These are phyloP conservation scores for Lamprologus sp. DNA, from an alignment of 2,113 vertebrate genomes.

Conservation along the genomic window DNA sequence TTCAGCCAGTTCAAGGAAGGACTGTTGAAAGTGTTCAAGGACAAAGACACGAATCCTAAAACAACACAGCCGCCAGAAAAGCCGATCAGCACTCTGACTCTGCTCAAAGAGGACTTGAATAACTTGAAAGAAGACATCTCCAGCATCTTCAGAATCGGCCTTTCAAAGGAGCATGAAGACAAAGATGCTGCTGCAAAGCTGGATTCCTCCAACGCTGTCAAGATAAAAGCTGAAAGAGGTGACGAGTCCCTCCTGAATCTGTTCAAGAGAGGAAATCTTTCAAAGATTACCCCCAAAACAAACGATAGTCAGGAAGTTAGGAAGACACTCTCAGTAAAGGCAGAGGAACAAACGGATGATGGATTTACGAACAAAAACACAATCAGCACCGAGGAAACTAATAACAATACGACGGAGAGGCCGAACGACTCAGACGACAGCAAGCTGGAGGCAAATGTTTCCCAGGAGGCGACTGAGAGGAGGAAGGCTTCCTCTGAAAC, in stretches of 20 bases:
- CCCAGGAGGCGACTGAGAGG: not conserved
- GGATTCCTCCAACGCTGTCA: not conserved
- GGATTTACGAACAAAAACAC: not conserved
- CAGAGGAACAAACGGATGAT: not conserved
- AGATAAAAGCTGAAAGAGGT: not conserved
- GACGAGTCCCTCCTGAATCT: not conserved
- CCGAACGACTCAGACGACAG: not conserved
- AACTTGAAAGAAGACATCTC: conserved; percentile 12
- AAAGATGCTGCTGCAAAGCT: not conserved
- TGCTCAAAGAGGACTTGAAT: conserved; percentile 14
- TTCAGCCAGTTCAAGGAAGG: conserved; percentile 18
- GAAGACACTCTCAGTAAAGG: not conserved
- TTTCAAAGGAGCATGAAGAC: not conserved
- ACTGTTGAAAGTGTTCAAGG: conserved; percentile 15
- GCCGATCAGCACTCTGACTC: not conserved
- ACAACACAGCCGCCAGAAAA: not conserved
- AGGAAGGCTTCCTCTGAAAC: not conserved
- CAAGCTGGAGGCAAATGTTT: not conserved
- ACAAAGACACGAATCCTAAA: not conserved
- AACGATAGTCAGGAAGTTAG: not conserved
- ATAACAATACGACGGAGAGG: not conserved
- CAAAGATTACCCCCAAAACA: not conserved
- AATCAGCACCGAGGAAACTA: accelerated
- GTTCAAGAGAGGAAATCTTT: not conserved
- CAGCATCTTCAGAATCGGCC: not conserved